phyloP scores from a whole-genome alignment of 1,140 invertebrate genomes.

The Drosophila kikkawai region DNA sequence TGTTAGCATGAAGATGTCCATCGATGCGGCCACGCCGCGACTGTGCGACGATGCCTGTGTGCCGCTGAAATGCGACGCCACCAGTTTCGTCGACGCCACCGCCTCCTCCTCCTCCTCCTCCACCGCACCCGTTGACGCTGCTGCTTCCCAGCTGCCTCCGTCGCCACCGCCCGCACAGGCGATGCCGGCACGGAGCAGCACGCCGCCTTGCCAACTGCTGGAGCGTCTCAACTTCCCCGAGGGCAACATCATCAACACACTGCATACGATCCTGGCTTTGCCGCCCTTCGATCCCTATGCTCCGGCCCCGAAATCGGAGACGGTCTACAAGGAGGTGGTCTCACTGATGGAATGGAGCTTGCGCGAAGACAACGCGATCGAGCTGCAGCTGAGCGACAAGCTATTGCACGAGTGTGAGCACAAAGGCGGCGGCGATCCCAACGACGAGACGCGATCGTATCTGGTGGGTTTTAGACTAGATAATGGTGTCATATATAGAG shows the following conservation, averaged over 20 bases:
- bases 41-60: constrained; percentile 47
- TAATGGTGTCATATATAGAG: constrained; percentile 14
- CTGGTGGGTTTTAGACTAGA: constrained; percentile 42
- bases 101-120: constrained; percentile 7
- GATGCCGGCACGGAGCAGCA: constrained; percentile 37
- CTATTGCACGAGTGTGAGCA: constrained; percentile 65
- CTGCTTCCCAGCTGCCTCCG: constrained; percentile 36
- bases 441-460: constrained; percentile 72
- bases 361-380: constrained; percentile 77
- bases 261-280: constrained; percentile 76
- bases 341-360: constrained; percentile 77
- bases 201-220: constrained; percentile 66
- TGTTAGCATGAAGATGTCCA: constrained; percentile 72
- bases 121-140: constrained; percentile 5
- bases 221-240: constrained; percentile 72
- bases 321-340: constrained; percentile 73
- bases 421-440: constrained; percentile 55
- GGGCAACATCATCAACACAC: constrained; percentile 72
- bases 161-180: constrained; percentile 44
- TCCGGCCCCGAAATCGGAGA: constrained; percentile 67
- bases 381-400: constrained; percentile 75
- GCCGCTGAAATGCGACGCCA: constrained; percentile 32
- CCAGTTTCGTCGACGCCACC: constrained; percentile 2
- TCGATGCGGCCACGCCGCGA: constrained; percentile 56
- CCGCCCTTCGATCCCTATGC: constrained; percentile 80